phyloP scores from a whole-genome alignment of 1,140 invertebrate species.

The Paralvinella palmiformis region DNA sequence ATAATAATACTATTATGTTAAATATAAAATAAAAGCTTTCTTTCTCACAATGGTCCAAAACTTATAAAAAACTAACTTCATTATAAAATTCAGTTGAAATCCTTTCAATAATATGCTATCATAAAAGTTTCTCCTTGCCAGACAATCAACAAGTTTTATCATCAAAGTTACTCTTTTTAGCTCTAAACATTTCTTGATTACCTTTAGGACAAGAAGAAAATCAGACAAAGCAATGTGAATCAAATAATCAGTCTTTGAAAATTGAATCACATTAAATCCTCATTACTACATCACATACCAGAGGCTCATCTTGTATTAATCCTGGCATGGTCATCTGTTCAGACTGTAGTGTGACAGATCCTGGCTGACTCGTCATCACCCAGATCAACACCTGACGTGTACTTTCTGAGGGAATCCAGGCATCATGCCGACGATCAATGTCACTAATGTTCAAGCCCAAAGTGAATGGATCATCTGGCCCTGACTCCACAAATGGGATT shows the following conservation, averaged over 20 bases:
- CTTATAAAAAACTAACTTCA: too few relatives aligned
- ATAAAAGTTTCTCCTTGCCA: too few relatives aligned
- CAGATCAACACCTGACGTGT: conserved; percentile 60
- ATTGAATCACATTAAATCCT: neutral
- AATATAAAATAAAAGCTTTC: too few relatives aligned
- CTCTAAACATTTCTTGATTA: neutral
- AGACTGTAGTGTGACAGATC: conserved; percentile 62
- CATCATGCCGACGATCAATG: conserved; percentile 62
- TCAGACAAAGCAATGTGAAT: neutral
- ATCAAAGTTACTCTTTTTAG: neutral
- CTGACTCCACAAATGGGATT: neutral
- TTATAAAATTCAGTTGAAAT: too few relatives aligned
- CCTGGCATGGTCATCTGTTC: conserved; percentile 69
- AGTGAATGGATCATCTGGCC: conserved; percentile 36
- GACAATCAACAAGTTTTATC: neutral
- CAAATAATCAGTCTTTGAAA: neutral
- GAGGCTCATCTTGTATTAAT: conserved; percentile 62
- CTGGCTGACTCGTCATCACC: conserved; percentile 60
- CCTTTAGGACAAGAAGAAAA: neutral
- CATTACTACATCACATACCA: too few relatives aligned
- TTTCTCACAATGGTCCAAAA: too few relatives aligned
- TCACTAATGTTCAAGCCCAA: conserved; percentile 41
- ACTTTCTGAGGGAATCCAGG: conserved; percentile 67
- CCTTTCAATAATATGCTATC: too few relatives aligned
- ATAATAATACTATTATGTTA: too few relatives aligned